Base-by-base conservation (phyloP, 2,888 invertebrate genomes). In the Lepeophtheirus nordmannii region DNA sequence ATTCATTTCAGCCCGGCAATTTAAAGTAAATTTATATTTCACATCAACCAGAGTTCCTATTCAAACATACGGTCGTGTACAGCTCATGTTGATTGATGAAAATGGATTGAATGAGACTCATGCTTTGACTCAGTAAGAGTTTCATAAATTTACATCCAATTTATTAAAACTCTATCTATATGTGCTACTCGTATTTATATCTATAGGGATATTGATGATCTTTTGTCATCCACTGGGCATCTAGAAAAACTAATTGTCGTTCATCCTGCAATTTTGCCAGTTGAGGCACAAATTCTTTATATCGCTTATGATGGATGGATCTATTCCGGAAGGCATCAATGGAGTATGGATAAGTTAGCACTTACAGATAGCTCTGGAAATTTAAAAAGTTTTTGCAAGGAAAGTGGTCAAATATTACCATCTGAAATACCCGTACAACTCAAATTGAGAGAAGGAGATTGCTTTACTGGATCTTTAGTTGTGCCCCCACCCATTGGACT, bases 251-350 rank as follows among this genome's bases (percentile, higher is more conserved):
- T 92, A 69, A 78, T 91, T 53, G 91, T 92, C 1, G 89, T 90
- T 3, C 91, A 91, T 79, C 91, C 91, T 0, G 86, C 86, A 23
- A 78, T 91, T 68, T 82, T 85, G 17, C 75, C 76, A 72, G 73
- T 87, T 17, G 79, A 82, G 38, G 81, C 85, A 0, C 82, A 87
- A 73, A 80, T 92, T 22, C 82, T 85, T 70, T 92, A 92, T 76
- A 86, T 85, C 10, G 88, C 88, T 0, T 91, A 91, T 78, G 85
- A 85, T 70, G 91, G 91, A 14, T 92, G 92, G 92, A 80, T 91
- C 67, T 87, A 86, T 39, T 87, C 87, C 22, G 90, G 89, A 1
- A 79, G 88, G 67, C 82, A 84, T 46, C 81, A 83, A 67, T 85
- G 91, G 82, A 83, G 82, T 71, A 81, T 92, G 68, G 86, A 90